These are phyloP conservation scores for Malurus alboscapulatus DNA, from an alignment of 2,113 vertebrate species.

Conservation along the genomic window DNA sequence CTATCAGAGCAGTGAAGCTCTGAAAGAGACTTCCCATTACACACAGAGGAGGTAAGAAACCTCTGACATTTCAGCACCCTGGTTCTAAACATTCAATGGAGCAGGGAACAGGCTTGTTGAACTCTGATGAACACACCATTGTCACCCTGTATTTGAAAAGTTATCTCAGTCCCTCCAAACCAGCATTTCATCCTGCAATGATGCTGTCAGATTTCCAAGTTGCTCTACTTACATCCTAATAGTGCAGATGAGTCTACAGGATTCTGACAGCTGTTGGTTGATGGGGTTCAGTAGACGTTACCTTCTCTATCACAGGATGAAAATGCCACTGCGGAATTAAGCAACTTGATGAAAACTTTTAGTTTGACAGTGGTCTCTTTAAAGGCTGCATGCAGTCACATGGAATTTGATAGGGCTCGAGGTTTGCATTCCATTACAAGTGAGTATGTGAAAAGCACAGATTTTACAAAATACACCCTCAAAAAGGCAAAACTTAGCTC, in stretches of 20 bases:
- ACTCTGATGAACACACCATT: rapidly evolving
- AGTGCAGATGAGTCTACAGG: background rate
- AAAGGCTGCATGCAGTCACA: background rate
- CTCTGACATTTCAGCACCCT: rapidly evolving
- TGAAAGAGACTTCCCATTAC: background rate
- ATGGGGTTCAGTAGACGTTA: rapidly evolving
- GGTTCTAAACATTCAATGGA: background rate
- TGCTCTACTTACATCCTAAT: background rate
- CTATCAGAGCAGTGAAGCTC: background rate
- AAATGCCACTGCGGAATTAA: background rate
- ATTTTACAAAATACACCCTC: background rate
- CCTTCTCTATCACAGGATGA: background rate
- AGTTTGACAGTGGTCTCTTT: background rate
- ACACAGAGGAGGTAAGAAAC: background rate
- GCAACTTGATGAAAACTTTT: background rate
- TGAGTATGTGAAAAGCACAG: background rate
- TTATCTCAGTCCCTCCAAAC: background rate
- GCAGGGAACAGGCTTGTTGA: background rate
- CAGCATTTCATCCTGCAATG: background rate
- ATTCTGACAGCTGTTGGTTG: background rate
- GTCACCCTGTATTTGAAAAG: background rate
- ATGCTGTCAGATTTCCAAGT: background rate
- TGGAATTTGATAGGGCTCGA: background rate
- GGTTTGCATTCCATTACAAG: background rate
- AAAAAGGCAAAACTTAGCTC: background rate